phyloP scores from a whole-genome alignment of 2,888 invertebrate species.

The Chirona hameri region DNA sequence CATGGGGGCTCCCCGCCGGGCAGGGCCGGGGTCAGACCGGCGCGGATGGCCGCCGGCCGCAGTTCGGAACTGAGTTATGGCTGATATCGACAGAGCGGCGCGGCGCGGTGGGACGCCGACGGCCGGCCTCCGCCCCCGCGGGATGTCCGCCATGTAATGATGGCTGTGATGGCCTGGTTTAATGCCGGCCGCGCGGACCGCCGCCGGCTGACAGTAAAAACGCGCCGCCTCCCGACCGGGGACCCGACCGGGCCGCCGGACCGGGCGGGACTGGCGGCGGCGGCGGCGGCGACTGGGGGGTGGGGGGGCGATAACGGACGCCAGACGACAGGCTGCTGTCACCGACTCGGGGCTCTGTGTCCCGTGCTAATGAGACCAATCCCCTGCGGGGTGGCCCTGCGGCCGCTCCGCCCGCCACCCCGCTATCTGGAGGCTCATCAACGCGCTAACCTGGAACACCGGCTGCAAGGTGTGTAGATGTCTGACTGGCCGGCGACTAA shows the following conservation, averaged over 20 bases:
- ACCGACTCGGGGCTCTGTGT: background rate
- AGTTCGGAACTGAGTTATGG: background rate
- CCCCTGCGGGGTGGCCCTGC: background rate
- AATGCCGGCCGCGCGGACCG: background rate
- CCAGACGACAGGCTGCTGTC: background rate
- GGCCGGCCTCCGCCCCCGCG: background rate
- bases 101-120: background rate
- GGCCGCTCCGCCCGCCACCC: background rate
- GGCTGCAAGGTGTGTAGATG: no score
- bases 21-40: no score
- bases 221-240: background rate
- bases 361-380: background rate
- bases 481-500: no score
- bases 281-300: background rate
- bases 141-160: slow-evolving; percentile 2
- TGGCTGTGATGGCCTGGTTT: background rate
- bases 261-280: no score
- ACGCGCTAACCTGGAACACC: no score
- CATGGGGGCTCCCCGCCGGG: no score
- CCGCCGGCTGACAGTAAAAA: background rate
- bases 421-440: no score
- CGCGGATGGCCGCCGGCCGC: background rate
- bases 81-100: background rate
- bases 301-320: no score
- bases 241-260: background rate